Percentiles rank a stretch among this genome's conserved stretches.
These are phyloP conservation scores for Chloroclystis v-ata DNA, from an alignment of 2,888 invertebrate species.

Conservation along the genomic window DNA sequence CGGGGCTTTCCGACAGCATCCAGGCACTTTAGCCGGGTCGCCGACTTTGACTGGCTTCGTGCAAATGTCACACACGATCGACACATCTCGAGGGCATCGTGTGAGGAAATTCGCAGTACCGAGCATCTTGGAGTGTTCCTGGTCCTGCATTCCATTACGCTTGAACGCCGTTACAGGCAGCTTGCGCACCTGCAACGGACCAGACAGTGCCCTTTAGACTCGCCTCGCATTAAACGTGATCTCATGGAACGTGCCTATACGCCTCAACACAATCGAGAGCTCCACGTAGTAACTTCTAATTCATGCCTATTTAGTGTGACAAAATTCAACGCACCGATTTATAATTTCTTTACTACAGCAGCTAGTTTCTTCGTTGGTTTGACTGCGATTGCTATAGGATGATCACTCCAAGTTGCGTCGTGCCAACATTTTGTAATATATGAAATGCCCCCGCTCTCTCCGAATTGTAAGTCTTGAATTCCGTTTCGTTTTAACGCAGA, in stretches of 20 bases:
- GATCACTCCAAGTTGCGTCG: constrained; percentile 46
- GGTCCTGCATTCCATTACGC: constrained; percentile 72
- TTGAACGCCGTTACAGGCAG: constrained; percentile 67
- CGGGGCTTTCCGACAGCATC: constrained; percentile 28
- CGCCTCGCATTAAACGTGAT: constrained; percentile 4
- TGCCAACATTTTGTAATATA: constrained; percentile 63
- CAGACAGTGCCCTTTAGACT: constrained; percentile 50
- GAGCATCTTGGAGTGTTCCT: constrained; percentile 60
- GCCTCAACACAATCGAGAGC: not conserved
- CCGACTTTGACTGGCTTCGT: constrained; percentile 40
- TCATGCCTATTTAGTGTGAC: constrained; percentile 15
- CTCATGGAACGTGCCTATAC: too few relatives aligned
- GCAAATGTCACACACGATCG: constrained; percentile 51
- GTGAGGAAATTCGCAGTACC: constrained; percentile 61
- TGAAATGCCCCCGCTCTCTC: constrained; percentile 59
- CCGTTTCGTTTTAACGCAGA: constrained; percentile 66
- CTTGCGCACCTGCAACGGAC: constrained; percentile 65
- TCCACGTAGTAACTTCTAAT: constrained; percentile 5
- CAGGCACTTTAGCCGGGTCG: constrained; percentile 58
- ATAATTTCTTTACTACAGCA: constrained; percentile 48
- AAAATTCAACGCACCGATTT: constrained; percentile 44
- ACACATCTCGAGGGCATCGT: constrained; percentile 57
- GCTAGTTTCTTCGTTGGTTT: constrained; percentile 61
- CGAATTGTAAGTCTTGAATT: constrained; percentile 61
- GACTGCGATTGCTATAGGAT: constrained; percentile 49